Percentiles rank a stretch among this genome's conserved stretches.
Evolutionary conservation across 2,113 vertebrate genomes (phyloP).

Genomic region (Fulica atra): DNA sequence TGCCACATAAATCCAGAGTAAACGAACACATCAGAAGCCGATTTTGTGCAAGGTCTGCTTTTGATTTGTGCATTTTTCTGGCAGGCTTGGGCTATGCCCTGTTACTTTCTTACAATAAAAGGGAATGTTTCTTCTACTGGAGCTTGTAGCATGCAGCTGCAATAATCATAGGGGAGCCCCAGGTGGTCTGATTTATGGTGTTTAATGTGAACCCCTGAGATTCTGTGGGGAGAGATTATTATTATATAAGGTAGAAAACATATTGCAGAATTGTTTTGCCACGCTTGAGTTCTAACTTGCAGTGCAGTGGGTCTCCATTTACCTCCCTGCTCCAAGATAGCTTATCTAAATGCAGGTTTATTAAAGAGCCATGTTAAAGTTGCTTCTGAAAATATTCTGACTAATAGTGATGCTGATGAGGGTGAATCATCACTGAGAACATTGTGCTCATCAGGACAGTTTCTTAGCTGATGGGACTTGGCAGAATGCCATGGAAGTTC

Average conservation of each 20-base stretch:
- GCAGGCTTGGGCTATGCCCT: constrained; percentile 50
- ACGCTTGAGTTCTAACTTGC: constrained; percentile 11
- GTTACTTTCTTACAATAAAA: constrained; percentile 66
- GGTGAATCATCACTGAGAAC: constrained; percentile 37
- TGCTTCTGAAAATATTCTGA: constrained; percentile 52
- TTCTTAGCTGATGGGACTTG: constrained; percentile 41
- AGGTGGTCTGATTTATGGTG: constrained; percentile 57
- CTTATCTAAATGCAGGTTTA: constrained; percentile 22
- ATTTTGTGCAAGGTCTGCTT: constrained; percentile 58
- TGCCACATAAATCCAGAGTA: constrained; percentile 6
- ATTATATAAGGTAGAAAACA: constrained; percentile 41
- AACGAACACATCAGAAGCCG: constrained; percentile 57
- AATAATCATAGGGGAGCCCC: constrained; percentile 59
- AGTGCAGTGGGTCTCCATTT: background rate
- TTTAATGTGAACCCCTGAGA: constrained; percentile 52
- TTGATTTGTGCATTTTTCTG: constrained; percentile 66
- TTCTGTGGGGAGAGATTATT: constrained; percentile 22
- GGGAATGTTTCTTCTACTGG: constrained; percentile 11
- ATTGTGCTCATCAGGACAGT: background rate
- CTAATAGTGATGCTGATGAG: background rate
- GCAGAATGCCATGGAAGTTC: constrained; percentile 18
- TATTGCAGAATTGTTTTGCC: constrained; percentile 35
- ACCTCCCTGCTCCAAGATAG: background rate
- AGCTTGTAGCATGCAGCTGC: constrained; percentile 44
- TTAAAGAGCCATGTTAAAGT: background rate